These are phyloP conservation scores for Turritopsis rubra DNA, from an alignment of 30 jellyfish, hydroid and myxozoan genomes.

Conservation along the genomic window DNA sequence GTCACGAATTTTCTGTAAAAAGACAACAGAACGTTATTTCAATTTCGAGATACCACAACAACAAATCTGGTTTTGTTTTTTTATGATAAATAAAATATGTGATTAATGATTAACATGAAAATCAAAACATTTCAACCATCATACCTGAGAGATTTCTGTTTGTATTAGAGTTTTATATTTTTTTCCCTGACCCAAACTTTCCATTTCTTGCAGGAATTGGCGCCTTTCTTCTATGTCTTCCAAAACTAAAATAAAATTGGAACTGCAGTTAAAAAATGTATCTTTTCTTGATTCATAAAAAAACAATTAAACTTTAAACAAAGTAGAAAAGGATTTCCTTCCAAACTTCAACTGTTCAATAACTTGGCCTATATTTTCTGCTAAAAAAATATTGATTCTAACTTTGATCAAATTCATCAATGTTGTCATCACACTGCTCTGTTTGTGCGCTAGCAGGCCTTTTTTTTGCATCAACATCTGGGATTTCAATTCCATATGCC, in stretches of 20 bases:
- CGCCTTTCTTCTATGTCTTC: conserved; percentile 82
- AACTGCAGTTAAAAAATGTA: neutral
- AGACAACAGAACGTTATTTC: no score
- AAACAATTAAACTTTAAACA: neutral
- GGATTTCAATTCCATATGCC: conserved; percentile 79
- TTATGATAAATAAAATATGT: no score
- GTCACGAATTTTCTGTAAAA: neutral
- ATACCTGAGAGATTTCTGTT: conserved; percentile 89
- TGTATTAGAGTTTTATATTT: conserved; percentile 52
- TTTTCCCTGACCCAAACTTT: conserved; percentile 69
- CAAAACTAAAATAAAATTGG: conserved; percentile 36
- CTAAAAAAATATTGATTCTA: neutral
- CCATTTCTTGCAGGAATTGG: conserved; percentile 79
- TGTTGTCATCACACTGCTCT: conserved; percentile 32
- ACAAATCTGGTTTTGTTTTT: no score
- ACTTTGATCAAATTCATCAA: conserved; percentile 68
- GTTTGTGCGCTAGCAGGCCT: conserved; percentile 1
- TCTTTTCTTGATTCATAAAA: no score
- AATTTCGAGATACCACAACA: no score
- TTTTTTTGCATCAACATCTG: neutral
- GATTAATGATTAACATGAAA: neutral
- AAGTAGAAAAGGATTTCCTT: no score
- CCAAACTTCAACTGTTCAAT: no score
- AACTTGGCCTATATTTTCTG: no score
- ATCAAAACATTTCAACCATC: neutral